phyloP scores from a whole-genome alignment of 1,140 invertebrate species.

The Palaemon carinicauda region DNA sequence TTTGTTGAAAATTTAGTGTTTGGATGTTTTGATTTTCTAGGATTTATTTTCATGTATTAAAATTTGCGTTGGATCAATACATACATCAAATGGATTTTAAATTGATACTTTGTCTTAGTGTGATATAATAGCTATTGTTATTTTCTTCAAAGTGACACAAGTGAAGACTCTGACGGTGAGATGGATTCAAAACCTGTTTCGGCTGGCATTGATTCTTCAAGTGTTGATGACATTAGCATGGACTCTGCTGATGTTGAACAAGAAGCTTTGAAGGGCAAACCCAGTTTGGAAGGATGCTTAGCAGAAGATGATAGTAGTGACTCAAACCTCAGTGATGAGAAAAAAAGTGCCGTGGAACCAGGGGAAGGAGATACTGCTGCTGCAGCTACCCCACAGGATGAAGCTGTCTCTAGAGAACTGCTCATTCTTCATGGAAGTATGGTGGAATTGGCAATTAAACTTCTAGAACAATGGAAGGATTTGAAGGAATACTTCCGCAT shows the following conservation, averaged over 20 bases:
- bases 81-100: no score
- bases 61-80: no score
- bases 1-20: no score
- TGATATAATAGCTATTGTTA: not conserved
- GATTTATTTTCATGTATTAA: no score
- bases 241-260: slow-evolving; percentile 34
- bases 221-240: slow-evolving; percentile 49
- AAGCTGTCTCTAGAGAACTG: slow-evolving; percentile 24
- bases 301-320: slow-evolving; percentile 58
- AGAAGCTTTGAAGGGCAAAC: not conserved
- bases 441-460: slow-evolving; percentile 67
- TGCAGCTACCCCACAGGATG: slow-evolving; percentile 8
- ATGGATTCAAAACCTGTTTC: slow-evolving; percentile 14
- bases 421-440: slow-evolving; percentile 11
- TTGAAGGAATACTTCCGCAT: slow-evolving; percentile 92
- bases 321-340: slow-evolving; percentile 57
- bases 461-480: slow-evolving; percentile 79
- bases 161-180: slow-evolving; percentile 41
- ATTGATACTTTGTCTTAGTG: no score
- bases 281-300: slow-evolving; percentile 31
- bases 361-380: slow-evolving; percentile 11
- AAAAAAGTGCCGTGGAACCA: slow-evolving; percentile 5
- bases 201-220: slow-evolving; percentile 18
- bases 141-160: slow-evolving; percentile 28
- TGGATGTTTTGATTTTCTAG: no score